Base-by-base conservation (phyloP, 1,140 invertebrate species). In the Drosophila micromelanica region DNA sequence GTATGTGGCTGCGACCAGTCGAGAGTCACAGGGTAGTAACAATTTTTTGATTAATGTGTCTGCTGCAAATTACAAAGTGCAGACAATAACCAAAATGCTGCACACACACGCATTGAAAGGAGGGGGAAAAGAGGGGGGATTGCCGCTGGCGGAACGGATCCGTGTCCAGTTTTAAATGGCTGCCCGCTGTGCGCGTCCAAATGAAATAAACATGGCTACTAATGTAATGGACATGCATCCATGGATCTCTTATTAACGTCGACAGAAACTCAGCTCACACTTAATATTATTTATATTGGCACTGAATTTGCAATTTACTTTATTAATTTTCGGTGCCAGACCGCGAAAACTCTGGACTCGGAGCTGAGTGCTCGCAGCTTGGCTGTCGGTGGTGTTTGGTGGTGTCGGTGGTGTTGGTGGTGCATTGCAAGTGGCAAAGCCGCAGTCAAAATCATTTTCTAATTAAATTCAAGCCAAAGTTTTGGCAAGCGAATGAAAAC, bases 1-100 rank as follows among this genome's bases (percentile, higher is more conserved):
- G 49, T 63, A 68, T 77, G 59, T 80, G 73, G 59, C 55, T 51
- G 59, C 46, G 67, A 38, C 5, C 20, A 17, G n/a, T n/a, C n/a
- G n/a, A n/a, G 37, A 51, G 42, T 48, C 70, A 67, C 65, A n/a
- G 78, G 81, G 71, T 62, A 75, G 77, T 80, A 89, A 78, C 89
- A 85, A 81, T 91, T 91, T 91, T 91, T 91, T 91, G 89, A 91
- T 91, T 91, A 91, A 91, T 91, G 89, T 91, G 89, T 91, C 89
- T 91, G 89, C 89, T 76, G 70, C 68, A 91, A 91, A 89, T 91
- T 91, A 86, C 85, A 91, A 91, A 91, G 62, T 71, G 45, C 78
- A 78, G 80, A 76, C 80, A 84, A 79, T 85, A 84, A 76, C 73
- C 76, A 51, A 84, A 85, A 7, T 6, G 55, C 68, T 73, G 55